Evolutionary conservation across 2,888 invertebrate species (phyloP).

Genomic region (Phytoseiulus persimilis): DNA sequence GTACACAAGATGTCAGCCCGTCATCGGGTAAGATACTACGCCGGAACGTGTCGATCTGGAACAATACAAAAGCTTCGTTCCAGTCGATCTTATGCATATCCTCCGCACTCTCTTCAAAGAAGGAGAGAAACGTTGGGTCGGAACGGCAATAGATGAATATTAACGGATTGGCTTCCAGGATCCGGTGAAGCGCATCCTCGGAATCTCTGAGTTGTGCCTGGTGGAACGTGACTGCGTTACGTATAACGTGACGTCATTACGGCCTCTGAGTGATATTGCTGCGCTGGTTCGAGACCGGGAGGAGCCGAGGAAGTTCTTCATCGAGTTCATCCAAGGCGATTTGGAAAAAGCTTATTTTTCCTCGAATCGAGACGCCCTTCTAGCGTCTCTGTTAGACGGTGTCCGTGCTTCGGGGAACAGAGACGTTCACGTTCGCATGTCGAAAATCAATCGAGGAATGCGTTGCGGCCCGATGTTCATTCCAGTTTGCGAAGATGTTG

Average conservation of each 20-base stretch:
- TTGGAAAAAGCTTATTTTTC: slow-evolving; percentile 39
- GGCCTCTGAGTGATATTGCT: slow-evolving; percentile 65
- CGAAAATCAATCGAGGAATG: slow-evolving; percentile 70
- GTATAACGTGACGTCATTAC: slow-evolving; percentile 80
- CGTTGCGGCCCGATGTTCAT: slow-evolving; percentile 72
- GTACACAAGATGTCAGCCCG: slow-evolving; percentile 82
- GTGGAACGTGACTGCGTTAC: slow-evolving; percentile 94
- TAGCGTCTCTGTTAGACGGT: slow-evolving; percentile 91
- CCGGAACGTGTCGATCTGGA: slow-evolving; percentile 1
- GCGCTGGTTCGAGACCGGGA: slow-evolving; percentile 78
- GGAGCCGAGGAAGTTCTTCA: slow-evolving; percentile 83
- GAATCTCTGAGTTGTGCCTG: slow-evolving; percentile 87
- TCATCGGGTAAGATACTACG: slow-evolving; percentile 55
- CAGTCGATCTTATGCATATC: no score
- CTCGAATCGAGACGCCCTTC: slow-evolving; percentile 68
- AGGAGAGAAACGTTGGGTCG: neutral
- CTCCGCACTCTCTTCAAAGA: neutral
- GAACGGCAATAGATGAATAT: neutral
- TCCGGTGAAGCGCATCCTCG: slow-evolving; percentile 75
- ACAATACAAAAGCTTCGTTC: no score
- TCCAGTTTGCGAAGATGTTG: slow-evolving; percentile 89
- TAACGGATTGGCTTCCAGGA: no score
- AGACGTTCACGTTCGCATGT: slow-evolving; percentile 86
- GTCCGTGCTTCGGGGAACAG: slow-evolving; percentile 92
- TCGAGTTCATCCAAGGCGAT: slow-evolving; percentile 88